Percentiles rank a stretch among this genome's conserved stretches.
Evolutionary conservation across 1,140 invertebrate species (phyloP).

Genomic region (Pissodes strobi): DNA sequence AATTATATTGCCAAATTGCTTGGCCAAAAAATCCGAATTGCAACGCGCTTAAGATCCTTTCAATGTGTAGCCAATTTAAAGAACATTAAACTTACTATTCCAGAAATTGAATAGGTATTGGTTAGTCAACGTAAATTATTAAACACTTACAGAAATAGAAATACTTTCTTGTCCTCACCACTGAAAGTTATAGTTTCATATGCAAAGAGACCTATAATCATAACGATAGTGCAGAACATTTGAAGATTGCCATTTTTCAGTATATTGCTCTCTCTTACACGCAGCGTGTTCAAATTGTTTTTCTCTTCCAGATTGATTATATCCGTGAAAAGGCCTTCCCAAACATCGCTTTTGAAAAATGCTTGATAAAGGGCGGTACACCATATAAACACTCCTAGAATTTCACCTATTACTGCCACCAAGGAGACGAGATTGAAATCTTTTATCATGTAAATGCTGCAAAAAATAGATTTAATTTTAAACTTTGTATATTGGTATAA

Average conservation of each 20-base stretch:
- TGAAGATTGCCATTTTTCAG: slow-evolving; percentile 21
- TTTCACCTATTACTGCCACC: slow-evolving; percentile 18
- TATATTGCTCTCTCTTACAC: neutral
- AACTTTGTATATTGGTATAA: no score
- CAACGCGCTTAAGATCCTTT: no score
- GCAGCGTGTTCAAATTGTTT: slow-evolving; percentile 5
- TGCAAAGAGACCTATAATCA: slow-evolving; percentile 8
- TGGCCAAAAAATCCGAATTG: no score
- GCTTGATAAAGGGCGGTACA: slow-evolving; percentile 20
- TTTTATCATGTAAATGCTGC: neutral
- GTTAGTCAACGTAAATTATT: no score
- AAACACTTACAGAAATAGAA: slow-evolving; percentile 19
- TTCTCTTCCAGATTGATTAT: slow-evolving; percentile 1
- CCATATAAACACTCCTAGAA: slow-evolving; percentile 25
- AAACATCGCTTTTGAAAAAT: slow-evolving; percentile 11
- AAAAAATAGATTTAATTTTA: no score
- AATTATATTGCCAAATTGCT: no score
- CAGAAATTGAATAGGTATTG: no score
- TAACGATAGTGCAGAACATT: neutral
- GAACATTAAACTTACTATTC: no score
- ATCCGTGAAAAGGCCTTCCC: slow-evolving; percentile 16
- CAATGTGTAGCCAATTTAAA: no score
- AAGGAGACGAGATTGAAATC: slow-evolving; percentile 21
- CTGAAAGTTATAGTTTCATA: slow-evolving; percentile 15
- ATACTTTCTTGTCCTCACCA: slow-evolving; percentile 3